Conservation (phyloP, 2,797 vertebrate species). For the Tolypeutes matacus region DNA sequence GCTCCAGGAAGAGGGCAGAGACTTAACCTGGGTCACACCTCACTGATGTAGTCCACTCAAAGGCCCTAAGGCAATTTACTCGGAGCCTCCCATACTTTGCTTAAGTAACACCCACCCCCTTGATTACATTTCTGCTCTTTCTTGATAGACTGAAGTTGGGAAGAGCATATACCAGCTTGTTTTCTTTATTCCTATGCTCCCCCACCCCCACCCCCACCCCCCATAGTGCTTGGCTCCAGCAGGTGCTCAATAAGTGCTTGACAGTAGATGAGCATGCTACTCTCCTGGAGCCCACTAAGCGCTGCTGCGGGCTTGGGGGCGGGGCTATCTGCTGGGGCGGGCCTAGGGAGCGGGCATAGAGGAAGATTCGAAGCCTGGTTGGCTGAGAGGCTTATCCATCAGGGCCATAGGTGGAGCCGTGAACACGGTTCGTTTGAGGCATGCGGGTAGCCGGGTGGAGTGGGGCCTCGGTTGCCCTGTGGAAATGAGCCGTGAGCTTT, state of each 20-base stretch:
- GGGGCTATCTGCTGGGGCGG: accelerated
- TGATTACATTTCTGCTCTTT: neutral
- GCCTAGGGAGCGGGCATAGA: accelerated
- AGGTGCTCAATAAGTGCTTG: accelerated
- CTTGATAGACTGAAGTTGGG: neutral
- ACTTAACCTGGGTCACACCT: too few species aligned
- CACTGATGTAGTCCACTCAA: too few species aligned
- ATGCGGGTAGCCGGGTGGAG: accelerated
- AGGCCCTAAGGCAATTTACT: too few species aligned
- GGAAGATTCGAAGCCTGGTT: neutral
- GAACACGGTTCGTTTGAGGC: accelerated
- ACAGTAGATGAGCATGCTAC: accelerated
- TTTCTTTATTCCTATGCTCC: neutral
- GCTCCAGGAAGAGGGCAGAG: too few species aligned
- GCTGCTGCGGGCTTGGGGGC: too few species aligned
- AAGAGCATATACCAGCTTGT: neutral
- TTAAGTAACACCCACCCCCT: neutral
- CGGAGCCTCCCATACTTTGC: neutral
- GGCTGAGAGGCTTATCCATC: neutral
- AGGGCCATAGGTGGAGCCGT: accelerated
- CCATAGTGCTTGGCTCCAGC: too few species aligned
- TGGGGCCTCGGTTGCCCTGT: accelerated
- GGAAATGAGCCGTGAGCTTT: accelerated
- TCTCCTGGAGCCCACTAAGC: neutral
- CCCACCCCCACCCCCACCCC: too few species aligned